A percentile compares a stretch with the other conserved stretches of the same genome.
phyloP scores from a whole-genome alignment of 1,140 invertebrate genomes.

The Helicorthomorpha holstii region DNA sequence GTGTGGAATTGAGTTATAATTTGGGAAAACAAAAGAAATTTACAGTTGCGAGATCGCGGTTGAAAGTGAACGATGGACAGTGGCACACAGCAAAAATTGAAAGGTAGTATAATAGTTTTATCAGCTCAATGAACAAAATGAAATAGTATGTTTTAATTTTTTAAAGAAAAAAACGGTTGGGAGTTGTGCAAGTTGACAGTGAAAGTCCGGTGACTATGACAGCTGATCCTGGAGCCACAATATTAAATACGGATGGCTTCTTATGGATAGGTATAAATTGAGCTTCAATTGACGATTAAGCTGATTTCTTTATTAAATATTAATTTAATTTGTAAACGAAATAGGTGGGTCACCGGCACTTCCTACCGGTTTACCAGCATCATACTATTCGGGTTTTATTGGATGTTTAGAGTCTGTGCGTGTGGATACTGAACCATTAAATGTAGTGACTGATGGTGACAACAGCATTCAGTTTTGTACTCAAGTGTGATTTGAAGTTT shows the following conservation, averaged over 20 bases:
- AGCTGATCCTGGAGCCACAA: slow-evolving; percentile 41
- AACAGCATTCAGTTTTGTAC: slow-evolving; percentile 15
- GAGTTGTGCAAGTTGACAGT: slow-evolving; percentile 48
- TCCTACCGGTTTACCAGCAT: slow-evolving; percentile 35
- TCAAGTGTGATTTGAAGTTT: slow-evolving; percentile 3
- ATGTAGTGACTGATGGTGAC: slow-evolving; percentile 17
- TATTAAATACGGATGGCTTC: slow-evolving; percentile 52
- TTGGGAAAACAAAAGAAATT: slow-evolving; percentile 38
- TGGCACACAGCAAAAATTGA: slow-evolving; percentile 49
- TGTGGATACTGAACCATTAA: slow-evolving; percentile 26
- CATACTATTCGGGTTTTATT: slow-evolving; percentile 38
- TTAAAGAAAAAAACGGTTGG: slow-evolving; percentile 44
- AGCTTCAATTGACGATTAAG: slow-evolving; percentile 6
- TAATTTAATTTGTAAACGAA: slow-evolving; percentile 10
- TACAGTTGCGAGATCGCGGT: slow-evolving; percentile 35
- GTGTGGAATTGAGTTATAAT: slow-evolving; percentile 42
- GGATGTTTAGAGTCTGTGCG: slow-evolving; percentile 43
- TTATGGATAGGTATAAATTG: slow-evolving; percentile 48
- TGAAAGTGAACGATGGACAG: slow-evolving; percentile 46
- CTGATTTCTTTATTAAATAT: neutral
- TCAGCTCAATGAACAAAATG: too few relatives aligned
- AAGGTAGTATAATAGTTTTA: slow-evolving; percentile 14
- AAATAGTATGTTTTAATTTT: neutral
- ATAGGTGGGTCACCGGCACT: slow-evolving; percentile 34
- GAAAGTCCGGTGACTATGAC: slow-evolving; percentile 38